phyloP scores from a whole-genome alignment of 2,797 vertebrate genomes.

The Antennarius maculatus region DNA sequence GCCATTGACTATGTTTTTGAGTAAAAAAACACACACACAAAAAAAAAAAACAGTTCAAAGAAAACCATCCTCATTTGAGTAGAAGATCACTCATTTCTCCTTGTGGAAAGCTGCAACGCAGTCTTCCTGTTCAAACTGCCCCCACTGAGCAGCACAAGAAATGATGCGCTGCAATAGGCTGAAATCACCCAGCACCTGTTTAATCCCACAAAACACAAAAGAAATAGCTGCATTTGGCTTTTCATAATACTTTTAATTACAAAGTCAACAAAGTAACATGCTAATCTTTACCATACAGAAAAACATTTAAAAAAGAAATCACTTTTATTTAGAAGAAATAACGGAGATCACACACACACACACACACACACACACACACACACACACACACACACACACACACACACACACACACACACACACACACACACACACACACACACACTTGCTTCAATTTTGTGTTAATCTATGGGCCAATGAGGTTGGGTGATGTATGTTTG shows the following conservation, averaged over 20 bases:
- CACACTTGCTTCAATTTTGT: constrained; percentile 11
- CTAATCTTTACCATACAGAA: neutral
- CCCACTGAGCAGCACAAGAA: neutral
- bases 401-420: too few species aligned
- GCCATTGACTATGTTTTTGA: constrained; percentile 47
- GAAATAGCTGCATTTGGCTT: constrained; percentile 20
- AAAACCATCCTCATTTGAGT: constrained; percentile 68
- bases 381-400: too few species aligned
- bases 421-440: neutral
- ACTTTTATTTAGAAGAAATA: neutral
- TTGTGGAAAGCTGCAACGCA: constrained; percentile 20
- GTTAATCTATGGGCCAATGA: constrained; percentile 41
- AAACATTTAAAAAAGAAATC: constrained; percentile 10
- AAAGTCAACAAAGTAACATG: neutral
- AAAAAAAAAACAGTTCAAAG: constrained; percentile 35
- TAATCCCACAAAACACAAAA: constrained; percentile 7
- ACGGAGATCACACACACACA: neutral
- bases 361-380: too few species aligned
- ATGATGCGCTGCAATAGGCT: constrained; percentile 5
- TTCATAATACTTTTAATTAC: neutral
- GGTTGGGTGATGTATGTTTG: constrained; percentile 23
- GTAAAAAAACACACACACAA: neutral
- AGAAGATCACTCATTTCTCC: constrained; percentile 46
- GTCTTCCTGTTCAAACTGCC: constrained; percentile 19
- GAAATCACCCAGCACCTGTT: constrained; percentile 19